Evolutionary conservation across 1,140 invertebrate genomes (phyloP).

Genomic region (Euwallacea fornicatus): DNA sequence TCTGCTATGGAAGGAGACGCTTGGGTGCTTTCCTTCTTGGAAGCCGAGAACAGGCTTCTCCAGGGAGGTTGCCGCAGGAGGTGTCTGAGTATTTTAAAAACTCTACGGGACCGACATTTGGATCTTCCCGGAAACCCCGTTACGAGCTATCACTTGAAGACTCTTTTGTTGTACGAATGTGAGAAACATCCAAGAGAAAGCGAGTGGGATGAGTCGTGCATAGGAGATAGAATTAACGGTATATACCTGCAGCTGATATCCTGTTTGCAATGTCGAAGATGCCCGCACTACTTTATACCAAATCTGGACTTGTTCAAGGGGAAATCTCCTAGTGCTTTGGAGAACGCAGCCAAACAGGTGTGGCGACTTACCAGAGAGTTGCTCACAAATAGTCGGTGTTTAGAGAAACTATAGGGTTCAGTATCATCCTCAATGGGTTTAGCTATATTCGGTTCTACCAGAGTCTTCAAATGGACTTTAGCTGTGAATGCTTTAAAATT

Average conservation of each 20-base stretch:
- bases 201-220: conserved; percentile 89
- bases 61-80: conserved; percentile 75
- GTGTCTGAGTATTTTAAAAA: conserved; percentile 86
- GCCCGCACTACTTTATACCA: conserved; percentile 90
- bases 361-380: conserved; percentile 89
- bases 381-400: conserved; percentile 82
- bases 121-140: conserved; percentile 87
- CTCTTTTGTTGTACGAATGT: conserved; percentile 88
- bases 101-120: conserved; percentile 84
- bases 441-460: too few species aligned
- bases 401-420: conserved; percentile 74
- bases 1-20: conserved; percentile 93
- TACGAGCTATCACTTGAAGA: conserved; percentile 86
- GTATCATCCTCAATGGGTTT: too few species aligned
- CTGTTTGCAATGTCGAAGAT: conserved; percentile 89
- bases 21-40: conserved; percentile 88
- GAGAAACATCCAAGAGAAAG: conserved; percentile 90
- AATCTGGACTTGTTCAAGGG: conserved; percentile 88
- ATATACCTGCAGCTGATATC: conserved; percentile 94
- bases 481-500: too few species aligned
- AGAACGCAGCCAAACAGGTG: conserved; percentile 88
- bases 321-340: conserved; percentile 80
- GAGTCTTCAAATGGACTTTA: too few species aligned
- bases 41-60: conserved; percentile 84
- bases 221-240: conserved; percentile 92